Percentiles rank a stretch among this genome's conserved stretches.
These are phyloP conservation scores for Ammospiza nelsoni DNA, from an alignment of 2,113 vertebrate genomes.

Conservation along the genomic window DNA sequence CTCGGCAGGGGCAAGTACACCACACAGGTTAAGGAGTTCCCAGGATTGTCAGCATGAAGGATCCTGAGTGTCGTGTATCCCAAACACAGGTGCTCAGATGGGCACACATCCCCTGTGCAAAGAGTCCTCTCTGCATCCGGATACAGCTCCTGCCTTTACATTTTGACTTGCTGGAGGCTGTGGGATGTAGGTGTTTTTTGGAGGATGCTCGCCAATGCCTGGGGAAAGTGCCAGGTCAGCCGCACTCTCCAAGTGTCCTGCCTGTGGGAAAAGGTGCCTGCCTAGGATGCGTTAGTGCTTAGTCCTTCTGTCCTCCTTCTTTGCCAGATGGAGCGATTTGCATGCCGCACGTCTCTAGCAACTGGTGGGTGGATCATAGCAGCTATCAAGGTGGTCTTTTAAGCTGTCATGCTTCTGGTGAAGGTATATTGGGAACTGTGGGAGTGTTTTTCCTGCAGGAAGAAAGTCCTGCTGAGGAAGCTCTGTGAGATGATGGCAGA, in stretches of 20 bases:
- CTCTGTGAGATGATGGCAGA: background rate
- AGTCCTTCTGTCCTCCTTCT: conserved; percentile 1
- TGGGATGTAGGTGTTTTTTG: background rate
- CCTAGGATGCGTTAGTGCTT: background rate
- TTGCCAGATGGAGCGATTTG: conserved; percentile 32
- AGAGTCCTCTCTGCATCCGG: accelerated
- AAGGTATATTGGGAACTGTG: conserved; percentile 30
- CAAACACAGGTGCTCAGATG: background rate
- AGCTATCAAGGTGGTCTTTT: conserved; percentile 41
- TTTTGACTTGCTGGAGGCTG: background rate
- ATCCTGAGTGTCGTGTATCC: background rate
- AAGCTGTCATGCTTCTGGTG: background rate
- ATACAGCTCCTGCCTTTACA: background rate
- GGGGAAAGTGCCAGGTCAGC: background rate
- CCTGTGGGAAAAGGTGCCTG: background rate
- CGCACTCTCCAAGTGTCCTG: background rate
- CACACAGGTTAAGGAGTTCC: accelerated
- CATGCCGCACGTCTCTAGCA: background rate
- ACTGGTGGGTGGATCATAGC: conserved; percentile 50
- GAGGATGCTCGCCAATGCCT: background rate
- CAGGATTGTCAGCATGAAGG: background rate
- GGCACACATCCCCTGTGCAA: accelerated
- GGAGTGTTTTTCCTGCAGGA: conserved; percentile 5
- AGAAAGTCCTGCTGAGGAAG: background rate
- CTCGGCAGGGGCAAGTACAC: background rate